Conservation (phyloP, 1,140 invertebrate genomes). For the Aporrectodea caliginosa region DNA sequence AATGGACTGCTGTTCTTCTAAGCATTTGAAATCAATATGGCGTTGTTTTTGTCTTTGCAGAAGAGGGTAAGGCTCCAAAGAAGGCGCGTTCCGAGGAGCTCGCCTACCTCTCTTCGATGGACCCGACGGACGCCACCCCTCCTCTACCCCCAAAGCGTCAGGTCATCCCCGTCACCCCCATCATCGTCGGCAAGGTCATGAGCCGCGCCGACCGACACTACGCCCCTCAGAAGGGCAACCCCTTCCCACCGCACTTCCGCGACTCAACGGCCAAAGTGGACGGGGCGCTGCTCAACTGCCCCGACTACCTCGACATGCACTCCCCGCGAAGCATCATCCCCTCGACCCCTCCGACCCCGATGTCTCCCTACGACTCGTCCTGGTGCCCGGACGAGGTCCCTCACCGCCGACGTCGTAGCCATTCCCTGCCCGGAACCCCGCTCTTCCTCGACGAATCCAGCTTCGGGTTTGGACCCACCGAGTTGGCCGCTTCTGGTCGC, state of each 20-base stretch:
- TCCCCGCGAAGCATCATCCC: slow-evolving; percentile 8
- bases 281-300: slow-evolving; percentile 28
- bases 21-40: no score
- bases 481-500: not conserved
- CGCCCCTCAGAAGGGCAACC: slow-evolving; percentile 40
- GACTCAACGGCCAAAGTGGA: slow-evolving; percentile 31
- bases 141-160: not conserved
- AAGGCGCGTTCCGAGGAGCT: not conserved
- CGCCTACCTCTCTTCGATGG: not conserved
- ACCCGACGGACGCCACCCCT: not conserved
- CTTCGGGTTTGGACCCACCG: no score
- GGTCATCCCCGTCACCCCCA: slow-evolving; percentile 39
- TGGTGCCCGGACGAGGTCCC: not conserved
- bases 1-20: no score
- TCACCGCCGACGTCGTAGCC: not conserved
- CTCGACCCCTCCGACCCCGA: slow-evolving; percentile 1
- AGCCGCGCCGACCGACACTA: slow-evolving; percentile 53
- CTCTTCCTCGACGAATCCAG: not conserved
- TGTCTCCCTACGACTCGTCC: slow-evolving; percentile 7
- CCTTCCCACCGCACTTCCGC: slow-evolving; percentile 41
- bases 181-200: slow-evolving; percentile 50
- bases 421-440: slow-evolving; percentile 30
- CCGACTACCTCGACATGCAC: slow-evolving; percentile 26
- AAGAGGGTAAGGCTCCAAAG: not conserved
- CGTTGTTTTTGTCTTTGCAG: not conserved